A percentile compares a stretch with the other conserved stretches of the same genome.
phyloP scores from a whole-genome alignment of 2,888 invertebrate species.

The Chrysomela aeneicollis region DNA sequence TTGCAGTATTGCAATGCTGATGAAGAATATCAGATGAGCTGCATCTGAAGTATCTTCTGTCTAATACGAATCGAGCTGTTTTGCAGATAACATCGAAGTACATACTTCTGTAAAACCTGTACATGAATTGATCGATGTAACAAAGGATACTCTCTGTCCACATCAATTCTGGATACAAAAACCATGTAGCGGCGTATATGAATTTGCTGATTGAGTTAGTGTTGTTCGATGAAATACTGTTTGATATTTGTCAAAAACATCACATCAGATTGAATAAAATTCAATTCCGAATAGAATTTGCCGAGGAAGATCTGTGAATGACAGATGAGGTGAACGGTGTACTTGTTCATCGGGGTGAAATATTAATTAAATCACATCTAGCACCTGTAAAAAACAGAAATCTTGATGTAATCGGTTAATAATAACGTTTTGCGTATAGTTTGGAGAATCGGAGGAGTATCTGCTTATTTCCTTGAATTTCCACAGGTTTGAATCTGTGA shows the following conservation, averaged over 20 bases:
- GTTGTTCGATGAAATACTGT: neutral
- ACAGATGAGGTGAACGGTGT: slow-evolving; percentile 8
- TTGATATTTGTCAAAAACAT: slow-evolving; percentile 1
- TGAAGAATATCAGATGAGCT: too few species aligned
- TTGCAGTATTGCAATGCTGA: too few species aligned
- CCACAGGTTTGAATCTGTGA: too few species aligned
- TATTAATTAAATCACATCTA: slow-evolving; percentile 16
- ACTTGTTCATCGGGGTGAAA: slow-evolving; percentile 9
- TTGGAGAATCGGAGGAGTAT: too few species aligned
- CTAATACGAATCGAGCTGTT: too few species aligned
- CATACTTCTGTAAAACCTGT: too few species aligned
- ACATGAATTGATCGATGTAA: too few species aligned
- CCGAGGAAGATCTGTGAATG: slow-evolving; percentile 3
- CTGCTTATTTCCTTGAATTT: too few species aligned
- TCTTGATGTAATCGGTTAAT: neutral
- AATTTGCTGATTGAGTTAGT: neutral
- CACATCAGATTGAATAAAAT: neutral
- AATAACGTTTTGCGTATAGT: neutral
- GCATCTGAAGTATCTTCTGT: too few species aligned
- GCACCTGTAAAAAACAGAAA: slow-evolving; percentile 8
- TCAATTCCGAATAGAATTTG: neutral
- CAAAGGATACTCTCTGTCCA: too few species aligned
- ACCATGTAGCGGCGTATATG: neutral
- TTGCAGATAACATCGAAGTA: too few species aligned
- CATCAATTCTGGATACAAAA: too few species aligned